A percentile compares a stretch with the other conserved stretches of the same genome.
phyloP scores from a whole-genome alignment of 53 echinoderm and acorn worm species.

The Henricia sp. region DNA sequence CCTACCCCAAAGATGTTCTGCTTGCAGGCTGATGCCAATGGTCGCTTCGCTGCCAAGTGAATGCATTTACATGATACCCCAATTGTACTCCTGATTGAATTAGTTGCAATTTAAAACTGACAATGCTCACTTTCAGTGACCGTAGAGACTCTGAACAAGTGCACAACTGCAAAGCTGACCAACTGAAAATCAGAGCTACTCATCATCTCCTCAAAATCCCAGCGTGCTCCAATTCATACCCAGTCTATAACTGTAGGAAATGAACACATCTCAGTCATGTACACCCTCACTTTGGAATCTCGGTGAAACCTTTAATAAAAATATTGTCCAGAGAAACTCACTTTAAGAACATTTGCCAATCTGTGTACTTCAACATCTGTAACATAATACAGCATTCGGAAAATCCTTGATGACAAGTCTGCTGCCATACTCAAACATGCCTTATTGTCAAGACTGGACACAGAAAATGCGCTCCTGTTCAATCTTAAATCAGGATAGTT shows the following conservation, averaged over 20 bases:
- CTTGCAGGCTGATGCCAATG: too few species aligned
- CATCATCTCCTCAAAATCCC: constrained; percentile 38
- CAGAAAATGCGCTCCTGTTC: constrained; percentile 22
- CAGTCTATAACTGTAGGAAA: constrained; percentile 29
- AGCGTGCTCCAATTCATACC: background rate
- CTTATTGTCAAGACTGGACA: constrained; percentile 33
- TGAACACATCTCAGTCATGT: background rate
- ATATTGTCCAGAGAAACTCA: constrained; percentile 34
- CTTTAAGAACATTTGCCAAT: constrained; percentile 25
- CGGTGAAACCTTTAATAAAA: too few species aligned
- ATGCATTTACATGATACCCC: too few species aligned
- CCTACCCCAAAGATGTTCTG: too few species aligned
- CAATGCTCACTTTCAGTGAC: too few species aligned
- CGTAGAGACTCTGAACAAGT: too few species aligned
- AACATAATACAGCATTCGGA: constrained; percentile 34
- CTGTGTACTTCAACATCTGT: constrained; percentile 6
- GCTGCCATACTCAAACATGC: constrained; percentile 33
- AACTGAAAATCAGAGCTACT: constrained; percentile 66
- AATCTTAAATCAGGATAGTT: background rate
- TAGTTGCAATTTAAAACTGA: too few species aligned
- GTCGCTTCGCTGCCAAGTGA: too few species aligned
- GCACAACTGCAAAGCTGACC: constrained; percentile 58
- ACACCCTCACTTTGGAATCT: too few species aligned
- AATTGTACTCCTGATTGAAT: too few species aligned
- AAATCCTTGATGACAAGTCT: constrained; percentile 6